Percentiles rank a stretch among this genome's conserved stretches.
Evolutionary conservation across 2,888 invertebrate species (phyloP).

Genomic region (Stenolophus ochropezus): DNA sequence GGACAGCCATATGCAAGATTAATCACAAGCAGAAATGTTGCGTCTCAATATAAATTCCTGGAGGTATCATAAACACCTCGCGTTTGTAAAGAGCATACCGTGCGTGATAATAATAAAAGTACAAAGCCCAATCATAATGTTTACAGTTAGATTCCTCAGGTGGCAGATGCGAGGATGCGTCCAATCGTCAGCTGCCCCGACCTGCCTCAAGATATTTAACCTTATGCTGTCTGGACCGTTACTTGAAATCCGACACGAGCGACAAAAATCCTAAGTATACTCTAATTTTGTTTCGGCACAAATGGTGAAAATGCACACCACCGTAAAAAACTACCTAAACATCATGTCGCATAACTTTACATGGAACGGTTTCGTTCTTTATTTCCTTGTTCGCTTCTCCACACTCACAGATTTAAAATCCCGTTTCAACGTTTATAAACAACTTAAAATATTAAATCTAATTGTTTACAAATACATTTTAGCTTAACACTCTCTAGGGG

Average conservation of each 20-base stretch:
- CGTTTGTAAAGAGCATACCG: conserved; percentile 7
- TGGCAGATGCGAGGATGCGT: conserved; percentile 39
- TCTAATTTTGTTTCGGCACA: conserved; percentile 23
- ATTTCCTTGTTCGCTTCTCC: not conserved
- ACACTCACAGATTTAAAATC: no score
- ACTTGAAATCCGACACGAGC: conserved; percentile 34
- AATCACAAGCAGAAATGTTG: conserved; percentile 9
- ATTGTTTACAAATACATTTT: no score
- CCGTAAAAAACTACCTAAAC: not conserved
- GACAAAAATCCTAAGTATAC: conserved; percentile 13
- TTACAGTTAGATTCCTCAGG: conserved; percentile 49
- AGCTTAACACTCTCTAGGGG: no score
- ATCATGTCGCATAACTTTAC: not conserved
- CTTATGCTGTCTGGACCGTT: conserved; percentile 46
- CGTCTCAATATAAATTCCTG: conserved; percentile 31
- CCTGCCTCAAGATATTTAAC: conserved; percentile 50
- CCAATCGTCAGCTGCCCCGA: conserved; percentile 44
- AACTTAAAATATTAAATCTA: no score
- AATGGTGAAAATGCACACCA: conserved; percentile 5
- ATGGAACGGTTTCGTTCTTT: not conserved
- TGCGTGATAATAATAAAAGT: conserved; percentile 22
- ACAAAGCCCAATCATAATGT: conserved; percentile 34
- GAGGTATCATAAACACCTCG: conserved; percentile 36
- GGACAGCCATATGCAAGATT: conserved; percentile 33
- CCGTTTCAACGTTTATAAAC: no score